A percentile compares a stretch with the other conserved stretches of the same genome.
These are phyloP conservation scores for Cardiocondyla obscurior DNA, from an alignment of 1,140 invertebrate species.

Conservation along the genomic window DNA sequence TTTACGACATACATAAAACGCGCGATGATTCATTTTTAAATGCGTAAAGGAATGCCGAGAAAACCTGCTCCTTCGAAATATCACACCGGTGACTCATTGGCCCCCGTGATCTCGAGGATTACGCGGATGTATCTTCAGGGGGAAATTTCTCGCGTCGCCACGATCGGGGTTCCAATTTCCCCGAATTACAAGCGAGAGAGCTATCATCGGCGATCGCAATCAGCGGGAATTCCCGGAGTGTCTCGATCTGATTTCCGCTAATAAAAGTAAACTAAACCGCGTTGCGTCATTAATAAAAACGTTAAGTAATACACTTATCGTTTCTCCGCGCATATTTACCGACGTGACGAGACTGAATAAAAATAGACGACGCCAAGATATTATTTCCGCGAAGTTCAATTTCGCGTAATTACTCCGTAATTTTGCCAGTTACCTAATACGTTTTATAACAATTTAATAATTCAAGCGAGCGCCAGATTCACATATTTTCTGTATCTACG, in stretches of 20 bases:
- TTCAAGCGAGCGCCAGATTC: neutral
- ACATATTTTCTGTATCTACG: too few species aligned
- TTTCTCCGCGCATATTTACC: neutral
- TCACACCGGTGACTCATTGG: slow-evolving; percentile 56
- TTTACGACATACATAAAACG: neutral
- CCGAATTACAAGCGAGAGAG: neutral
- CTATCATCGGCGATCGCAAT: neutral
- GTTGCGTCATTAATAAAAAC: neutral
- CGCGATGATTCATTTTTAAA: slow-evolving; percentile 59
- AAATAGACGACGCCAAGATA: neutral
- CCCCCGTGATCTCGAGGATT: slow-evolving; percentile 23
- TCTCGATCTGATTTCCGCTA: neutral
- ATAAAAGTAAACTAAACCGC: neutral
- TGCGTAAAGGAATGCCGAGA: slow-evolving; percentile 45
- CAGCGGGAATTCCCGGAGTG: neutral
- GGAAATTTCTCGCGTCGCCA: slow-evolving; percentile 41
- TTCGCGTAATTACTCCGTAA: neutral
- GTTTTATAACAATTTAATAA: neutral
- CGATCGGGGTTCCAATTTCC: slow-evolving; percentile 46
- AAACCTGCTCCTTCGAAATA: slow-evolving; percentile 57
- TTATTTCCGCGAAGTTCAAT: neutral
- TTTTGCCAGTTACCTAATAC: neutral
- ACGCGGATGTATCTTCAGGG: neutral
- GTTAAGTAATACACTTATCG: neutral
- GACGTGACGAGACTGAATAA: neutral